These are phyloP conservation scores for Trissoscelio sp. DNA, from an alignment of 2,888 invertebrate genomes.

Conservation along the genomic window DNA sequence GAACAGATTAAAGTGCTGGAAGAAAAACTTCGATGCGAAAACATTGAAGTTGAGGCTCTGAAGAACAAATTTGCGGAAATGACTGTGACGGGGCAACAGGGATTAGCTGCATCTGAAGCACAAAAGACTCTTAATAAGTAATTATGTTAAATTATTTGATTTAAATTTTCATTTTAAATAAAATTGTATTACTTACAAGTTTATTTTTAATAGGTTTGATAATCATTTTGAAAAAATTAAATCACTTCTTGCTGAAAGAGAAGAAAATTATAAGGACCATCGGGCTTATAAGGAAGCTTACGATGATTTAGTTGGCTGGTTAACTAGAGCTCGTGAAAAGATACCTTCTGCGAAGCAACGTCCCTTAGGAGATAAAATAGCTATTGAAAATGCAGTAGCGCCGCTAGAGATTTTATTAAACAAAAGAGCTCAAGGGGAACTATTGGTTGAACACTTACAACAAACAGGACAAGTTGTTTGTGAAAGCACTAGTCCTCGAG, in stretches of 20 bases:
- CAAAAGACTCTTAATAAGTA: conserved; percentile 90
- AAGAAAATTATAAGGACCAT: conserved; percentile 94
- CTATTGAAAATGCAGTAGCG: conserved; percentile 94
- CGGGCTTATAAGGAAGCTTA: conserved; percentile 95
- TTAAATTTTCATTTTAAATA: too few relatives aligned
- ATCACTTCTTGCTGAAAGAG: conserved; percentile 89
- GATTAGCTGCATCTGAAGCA: conserved; percentile 92
- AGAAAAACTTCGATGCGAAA: conserved; percentile 94
- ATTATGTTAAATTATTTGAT: too few relatives aligned
- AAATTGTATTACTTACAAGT: neutral
- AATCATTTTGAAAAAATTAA: conserved; percentile 90
- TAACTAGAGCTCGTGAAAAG: conserved; percentile 94
- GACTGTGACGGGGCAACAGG: conserved; percentile 93
- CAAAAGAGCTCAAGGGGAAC: conserved; percentile 95
- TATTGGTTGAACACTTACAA: conserved; percentile 93
- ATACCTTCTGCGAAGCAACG: conserved; percentile 94
- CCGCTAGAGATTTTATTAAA: conserved; percentile 94
- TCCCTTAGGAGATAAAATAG: conserved; percentile 92
- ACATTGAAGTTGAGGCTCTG: conserved; percentile 93
- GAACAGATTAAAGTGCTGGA: conserved; percentile 93
- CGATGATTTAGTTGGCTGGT: conserved; percentile 95
- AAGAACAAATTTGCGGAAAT: conserved; percentile 94
- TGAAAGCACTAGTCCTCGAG: conserved; percentile 91
- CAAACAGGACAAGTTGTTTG: conserved; percentile 94
- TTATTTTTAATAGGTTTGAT: conserved; percentile 87